Evolutionary conservation across 2,888 invertebrate genomes (phyloP).

Genomic region (Drosophila subquinaria): DNA sequence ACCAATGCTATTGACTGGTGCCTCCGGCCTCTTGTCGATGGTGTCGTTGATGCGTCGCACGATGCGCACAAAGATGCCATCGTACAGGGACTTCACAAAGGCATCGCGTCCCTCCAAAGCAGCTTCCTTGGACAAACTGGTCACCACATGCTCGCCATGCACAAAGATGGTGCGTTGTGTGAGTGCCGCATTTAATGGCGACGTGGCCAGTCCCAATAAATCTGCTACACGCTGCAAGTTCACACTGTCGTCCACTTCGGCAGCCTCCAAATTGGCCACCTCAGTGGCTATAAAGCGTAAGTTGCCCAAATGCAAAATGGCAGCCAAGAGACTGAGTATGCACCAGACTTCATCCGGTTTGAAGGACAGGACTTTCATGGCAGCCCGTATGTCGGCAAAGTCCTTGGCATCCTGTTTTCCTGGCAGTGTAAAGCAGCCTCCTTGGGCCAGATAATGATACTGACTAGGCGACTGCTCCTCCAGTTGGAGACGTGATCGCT

Average conservation of each 20-base stretch:
- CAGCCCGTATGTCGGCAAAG: conserved; percentile 94
- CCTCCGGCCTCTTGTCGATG: conserved; percentile 87
- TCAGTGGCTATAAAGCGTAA: conserved; percentile 92
- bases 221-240: conserved; percentile 90
- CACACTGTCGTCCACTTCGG: conserved; percentile 91
- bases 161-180: conserved; percentile 94
- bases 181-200: conserved; percentile 91
- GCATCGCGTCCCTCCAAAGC: conserved; percentile 95
- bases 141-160: conserved; percentile 92
- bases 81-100: conserved; percentile 96
- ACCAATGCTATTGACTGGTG: conserved; percentile 91
- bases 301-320: conserved; percentile 96
- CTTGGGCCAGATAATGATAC: conserved; percentile 93
- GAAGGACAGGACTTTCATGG: conserved; percentile 97
- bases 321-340: conserved; percentile 93
- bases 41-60: conserved; percentile 96
- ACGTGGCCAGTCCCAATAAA: conserved; percentile 90
- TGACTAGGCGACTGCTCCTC: conserved; percentile 88
- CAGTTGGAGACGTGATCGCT: conserved; percentile 92
- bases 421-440: conserved; percentile 87
- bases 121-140: conserved; percentile 90
- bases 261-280: conserved; percentile 94
- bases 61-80: conserved; percentile 94
- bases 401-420: conserved; percentile 94
- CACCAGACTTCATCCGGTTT: conserved; percentile 93